Conservation (phyloP, 2,113 vertebrate genomes). For the Pungitius pungitius region DNA sequence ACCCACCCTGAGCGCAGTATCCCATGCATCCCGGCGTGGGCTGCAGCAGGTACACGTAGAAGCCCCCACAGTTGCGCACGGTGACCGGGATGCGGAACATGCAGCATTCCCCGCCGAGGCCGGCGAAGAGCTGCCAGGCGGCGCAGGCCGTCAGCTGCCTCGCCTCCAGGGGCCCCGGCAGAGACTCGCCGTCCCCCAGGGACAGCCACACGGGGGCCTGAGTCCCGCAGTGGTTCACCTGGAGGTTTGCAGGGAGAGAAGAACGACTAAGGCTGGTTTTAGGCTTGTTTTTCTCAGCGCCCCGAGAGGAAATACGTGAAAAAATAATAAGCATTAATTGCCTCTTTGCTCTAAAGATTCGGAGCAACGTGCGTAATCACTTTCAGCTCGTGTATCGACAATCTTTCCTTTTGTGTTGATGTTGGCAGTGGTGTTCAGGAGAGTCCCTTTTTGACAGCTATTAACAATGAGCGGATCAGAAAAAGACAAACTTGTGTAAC, state of each 20-base stretch:
- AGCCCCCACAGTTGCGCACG: slow-evolving; percentile 88
- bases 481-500: not conserved
- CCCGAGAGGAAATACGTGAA: not conserved
- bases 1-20: slow-evolving; percentile 89
- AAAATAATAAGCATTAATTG: not conserved
- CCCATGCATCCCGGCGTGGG: slow-evolving; percentile 93
- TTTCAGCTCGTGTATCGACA: no score
- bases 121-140: slow-evolving; percentile 87
- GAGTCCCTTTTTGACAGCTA: not conserved
- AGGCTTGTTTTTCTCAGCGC: not conserved
- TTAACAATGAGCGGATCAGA: not conserved
- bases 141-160: slow-evolving; percentile 88
- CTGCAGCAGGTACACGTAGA: slow-evolving; percentile 91
- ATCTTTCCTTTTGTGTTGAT: not conserved
- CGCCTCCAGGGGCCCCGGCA: slow-evolving; percentile 84
- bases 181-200: slow-evolving; percentile 82
- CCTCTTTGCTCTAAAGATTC: not conserved
- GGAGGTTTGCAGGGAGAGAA: slow-evolving; percentile 22
- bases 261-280: not conserved
- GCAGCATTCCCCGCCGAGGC: slow-evolving; percentile 86
- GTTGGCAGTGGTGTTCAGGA: not conserved
- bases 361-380: not conserved
- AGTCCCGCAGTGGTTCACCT: slow-evolving; percentile 92
- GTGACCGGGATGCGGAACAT: slow-evolving; percentile 89
- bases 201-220: slow-evolving; percentile 92